phyloP scores from a whole-genome alignment of 2,113 vertebrate genomes.

The Phyllostomus hastatus region DNA sequence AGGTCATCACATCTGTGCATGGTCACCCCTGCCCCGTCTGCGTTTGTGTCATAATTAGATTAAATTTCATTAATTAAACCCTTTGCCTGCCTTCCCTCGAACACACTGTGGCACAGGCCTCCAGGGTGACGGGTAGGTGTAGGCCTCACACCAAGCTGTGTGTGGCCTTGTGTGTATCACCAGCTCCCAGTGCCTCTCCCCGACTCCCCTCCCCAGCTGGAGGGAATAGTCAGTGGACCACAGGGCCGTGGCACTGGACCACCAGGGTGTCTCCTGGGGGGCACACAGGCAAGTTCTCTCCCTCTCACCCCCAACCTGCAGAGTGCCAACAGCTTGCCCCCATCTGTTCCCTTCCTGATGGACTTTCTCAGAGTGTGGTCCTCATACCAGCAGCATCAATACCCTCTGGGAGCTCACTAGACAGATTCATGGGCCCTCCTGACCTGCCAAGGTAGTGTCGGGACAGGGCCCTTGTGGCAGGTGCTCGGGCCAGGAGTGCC shows the following conservation, averaged over 20 bases:
- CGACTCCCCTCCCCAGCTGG: too few species aligned
- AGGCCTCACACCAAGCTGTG: not conserved
- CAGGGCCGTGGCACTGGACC: not conserved
- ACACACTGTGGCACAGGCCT: accelerated
- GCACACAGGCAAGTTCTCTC: accelerated
- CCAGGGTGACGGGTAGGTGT: not conserved
- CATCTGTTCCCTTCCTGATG: accelerated
- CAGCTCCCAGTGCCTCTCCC: not conserved
- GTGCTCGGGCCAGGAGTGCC: accelerated
- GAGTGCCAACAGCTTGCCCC: not conserved
- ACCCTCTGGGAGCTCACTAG: not conserved
- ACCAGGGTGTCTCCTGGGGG: too few species aligned
- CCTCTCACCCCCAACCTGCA: not conserved
- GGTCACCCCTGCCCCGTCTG: not conserved
- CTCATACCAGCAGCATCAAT: accelerated
- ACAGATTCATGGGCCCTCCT: not conserved
- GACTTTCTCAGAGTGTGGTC: not conserved
- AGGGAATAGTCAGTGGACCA: not conserved
- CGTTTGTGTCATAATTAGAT: not conserved
- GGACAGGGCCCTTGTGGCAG: not conserved
- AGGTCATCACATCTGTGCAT: not conserved
- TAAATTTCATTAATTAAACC: not conserved
- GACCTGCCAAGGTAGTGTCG: accelerated
- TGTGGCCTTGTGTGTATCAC: not conserved
- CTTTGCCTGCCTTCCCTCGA: not conserved